Evolutionary conservation across 2,113 vertebrate species (phyloP).

Genomic region (Gymnobelideus leadbeateri): DNA sequence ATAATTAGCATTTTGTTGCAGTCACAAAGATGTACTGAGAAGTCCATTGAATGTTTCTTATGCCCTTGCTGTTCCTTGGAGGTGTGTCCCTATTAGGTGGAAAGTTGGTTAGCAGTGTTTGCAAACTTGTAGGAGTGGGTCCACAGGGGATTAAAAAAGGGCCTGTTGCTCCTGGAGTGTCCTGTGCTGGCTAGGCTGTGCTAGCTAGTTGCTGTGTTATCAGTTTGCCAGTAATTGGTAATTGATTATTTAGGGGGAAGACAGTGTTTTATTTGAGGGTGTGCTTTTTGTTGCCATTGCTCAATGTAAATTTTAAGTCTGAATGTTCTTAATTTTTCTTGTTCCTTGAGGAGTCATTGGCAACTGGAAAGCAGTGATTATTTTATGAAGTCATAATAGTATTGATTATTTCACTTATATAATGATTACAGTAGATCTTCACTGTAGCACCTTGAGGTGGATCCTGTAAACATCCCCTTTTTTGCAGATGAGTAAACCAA

Average conservation of each 20-base stretch:
- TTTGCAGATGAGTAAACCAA: not conserved
- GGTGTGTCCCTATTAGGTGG: not conserved
- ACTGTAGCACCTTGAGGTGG: not conserved
- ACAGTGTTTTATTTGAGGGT: not conserved
- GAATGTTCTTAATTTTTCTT: not conserved
- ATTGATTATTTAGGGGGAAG: not conserved
- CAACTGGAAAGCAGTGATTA: not conserved
- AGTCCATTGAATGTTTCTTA: not conserved
- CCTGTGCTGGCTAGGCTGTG: not conserved
- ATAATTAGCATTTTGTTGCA: not conserved
- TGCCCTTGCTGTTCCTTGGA: not conserved
- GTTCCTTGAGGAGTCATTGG: not conserved
- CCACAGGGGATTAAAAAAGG: not conserved
- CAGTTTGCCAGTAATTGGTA: not conserved
- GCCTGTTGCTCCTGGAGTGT: not conserved
- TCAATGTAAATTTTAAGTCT: not conserved
- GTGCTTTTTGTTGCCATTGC: not conserved
- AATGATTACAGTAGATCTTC: not conserved
- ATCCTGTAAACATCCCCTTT: not conserved
- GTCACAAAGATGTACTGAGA: not conserved
- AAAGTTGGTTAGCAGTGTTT: not conserved
- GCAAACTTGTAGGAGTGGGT: not conserved
- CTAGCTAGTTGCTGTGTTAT: not conserved
- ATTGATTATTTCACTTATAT: not conserved
- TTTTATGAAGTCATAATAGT: not conserved